Conservation (phyloP, 2,113 vertebrate species). For the Trogon melanurus region DNA sequence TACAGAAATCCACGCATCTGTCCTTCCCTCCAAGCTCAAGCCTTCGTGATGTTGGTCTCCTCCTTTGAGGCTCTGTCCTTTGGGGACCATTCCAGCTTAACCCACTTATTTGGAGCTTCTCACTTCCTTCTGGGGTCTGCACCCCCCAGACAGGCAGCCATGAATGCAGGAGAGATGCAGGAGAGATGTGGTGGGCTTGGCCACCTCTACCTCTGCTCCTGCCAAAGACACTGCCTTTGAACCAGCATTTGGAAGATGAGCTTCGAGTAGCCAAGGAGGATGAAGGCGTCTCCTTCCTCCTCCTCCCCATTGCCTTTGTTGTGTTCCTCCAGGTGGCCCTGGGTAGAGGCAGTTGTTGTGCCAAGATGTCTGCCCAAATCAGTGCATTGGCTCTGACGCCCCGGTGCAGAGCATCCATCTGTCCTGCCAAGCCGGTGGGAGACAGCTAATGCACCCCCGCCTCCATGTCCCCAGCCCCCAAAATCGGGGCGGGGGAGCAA, state of each 20-base stretch:
- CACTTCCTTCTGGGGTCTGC: no score
- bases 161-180: background rate
- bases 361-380: background rate
- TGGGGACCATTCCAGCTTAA: no score
- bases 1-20: fast-evolving
- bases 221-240: background rate
- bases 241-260: background rate
- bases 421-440: background rate
- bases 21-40: background rate
- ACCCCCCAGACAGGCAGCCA: fast-evolving
- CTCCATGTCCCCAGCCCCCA: background rate
- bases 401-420: background rate
- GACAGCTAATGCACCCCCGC: background rate
- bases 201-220: background rate
- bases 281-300: background rate
- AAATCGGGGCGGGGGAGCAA: fast-evolving
- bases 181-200: background rate
- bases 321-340: background rate
- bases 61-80: background rate
- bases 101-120: background rate
- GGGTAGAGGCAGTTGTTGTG: background rate
- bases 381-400: background rate
- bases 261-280: background rate
- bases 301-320: background rate
- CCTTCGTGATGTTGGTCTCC: fast-evolving